Percentiles rank a stretch among this genome's conserved stretches.
Evolutionary conservation across 2,797 vertebrate genomes (phyloP).

Genomic region (Crenichthys baileyi): DNA sequence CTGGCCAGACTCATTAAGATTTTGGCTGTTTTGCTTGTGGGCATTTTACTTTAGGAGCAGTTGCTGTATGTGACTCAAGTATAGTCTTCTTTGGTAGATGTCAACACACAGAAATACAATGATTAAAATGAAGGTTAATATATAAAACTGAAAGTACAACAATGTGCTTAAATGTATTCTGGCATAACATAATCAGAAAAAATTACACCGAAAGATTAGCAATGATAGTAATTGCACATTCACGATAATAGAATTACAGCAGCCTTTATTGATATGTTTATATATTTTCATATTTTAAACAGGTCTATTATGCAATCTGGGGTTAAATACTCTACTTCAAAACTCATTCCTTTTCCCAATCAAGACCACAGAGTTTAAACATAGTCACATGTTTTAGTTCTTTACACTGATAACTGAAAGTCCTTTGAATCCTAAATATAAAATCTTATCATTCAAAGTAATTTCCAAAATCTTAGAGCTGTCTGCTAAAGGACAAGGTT

Average conservation of each 20-base stretch:
- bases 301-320: neutral
- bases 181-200: neutral
- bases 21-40: constrained; percentile 51
- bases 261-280: neutral
- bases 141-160: constrained; percentile 1
- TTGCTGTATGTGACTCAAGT: constrained; percentile 41
- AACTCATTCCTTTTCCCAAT: neutral
- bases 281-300: neutral
- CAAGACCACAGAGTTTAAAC: neutral
- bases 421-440: constrained; percentile 4
- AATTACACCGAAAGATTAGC: neutral
- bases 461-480: constrained; percentile 1
- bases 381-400: neutral
- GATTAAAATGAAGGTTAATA: neutral
- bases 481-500: constrained; percentile 7
- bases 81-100: constrained; percentile 35
- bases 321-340: neutral
- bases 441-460: constrained; percentile 10
- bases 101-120: constrained; percentile 37
- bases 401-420: neutral
- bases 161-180: neutral
- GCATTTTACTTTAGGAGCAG: constrained; percentile 37
- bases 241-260: neutral
- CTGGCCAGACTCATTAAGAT: constrained; percentile 71
- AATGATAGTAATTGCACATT: neutral